Evolutionary conservation across 1,140 invertebrate species (phyloP).

Genomic region (Bombus sibiricus): DNA sequence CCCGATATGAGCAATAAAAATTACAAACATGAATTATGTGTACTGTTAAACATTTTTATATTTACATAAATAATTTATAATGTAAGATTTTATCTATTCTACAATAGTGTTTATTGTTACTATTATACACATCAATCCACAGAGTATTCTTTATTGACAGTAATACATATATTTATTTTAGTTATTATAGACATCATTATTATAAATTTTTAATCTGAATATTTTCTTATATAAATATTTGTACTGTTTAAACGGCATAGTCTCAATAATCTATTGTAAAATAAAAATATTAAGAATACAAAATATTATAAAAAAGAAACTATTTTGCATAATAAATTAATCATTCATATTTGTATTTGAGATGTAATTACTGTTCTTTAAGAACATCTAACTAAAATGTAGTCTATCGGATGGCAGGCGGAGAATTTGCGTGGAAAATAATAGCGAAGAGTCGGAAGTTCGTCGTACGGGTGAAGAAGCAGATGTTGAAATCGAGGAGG

Average conservation of each 20-base stretch:
- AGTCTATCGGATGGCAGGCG: constrained; percentile 82
- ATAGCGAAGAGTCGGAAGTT: constrained; percentile 79
- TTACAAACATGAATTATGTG: neutral
- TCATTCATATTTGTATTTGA: neutral
- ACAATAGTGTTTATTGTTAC: neutral
- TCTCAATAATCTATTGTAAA: neutral
- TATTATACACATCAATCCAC: neutral
- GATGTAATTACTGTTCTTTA: constrained; percentile 43
- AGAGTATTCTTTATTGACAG: too few species aligned
- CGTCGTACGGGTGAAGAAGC: constrained; percentile 75
- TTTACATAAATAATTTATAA: neutral
- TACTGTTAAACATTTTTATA: neutral
- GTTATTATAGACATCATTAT: neutral
- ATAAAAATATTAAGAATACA: neutral
- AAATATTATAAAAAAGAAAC: neutral
- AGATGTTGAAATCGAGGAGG: constrained; percentile 78
- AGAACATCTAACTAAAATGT: constrained; percentile 81
- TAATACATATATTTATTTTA: too few species aligned
- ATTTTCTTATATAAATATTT: neutral
- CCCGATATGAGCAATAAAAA: neutral
- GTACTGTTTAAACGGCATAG: neutral
- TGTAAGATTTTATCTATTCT: neutral
- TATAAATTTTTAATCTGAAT: neutral
- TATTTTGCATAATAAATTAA: neutral
- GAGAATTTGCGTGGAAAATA: constrained; percentile 78